These are phyloP conservation scores for Bombus consobrinus DNA, from an alignment of 1,140 invertebrate genomes.

Conservation along the genomic window DNA sequence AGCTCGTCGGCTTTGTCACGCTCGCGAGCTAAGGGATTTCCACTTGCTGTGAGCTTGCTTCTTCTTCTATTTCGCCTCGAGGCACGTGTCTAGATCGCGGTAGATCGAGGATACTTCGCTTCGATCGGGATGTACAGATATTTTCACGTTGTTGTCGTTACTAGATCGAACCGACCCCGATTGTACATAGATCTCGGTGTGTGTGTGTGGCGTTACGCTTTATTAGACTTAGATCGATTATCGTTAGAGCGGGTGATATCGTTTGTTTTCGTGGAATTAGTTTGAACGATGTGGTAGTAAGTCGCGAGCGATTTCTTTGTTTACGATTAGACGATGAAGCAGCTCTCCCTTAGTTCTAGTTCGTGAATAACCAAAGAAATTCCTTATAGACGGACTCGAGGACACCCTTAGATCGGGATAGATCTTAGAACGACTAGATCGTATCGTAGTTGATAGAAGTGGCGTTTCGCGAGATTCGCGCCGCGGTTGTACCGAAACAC, in stretches of 20 bases:
- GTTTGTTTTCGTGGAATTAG: background rate
- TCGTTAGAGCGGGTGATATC: constrained; percentile 3
- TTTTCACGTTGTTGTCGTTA: background rate
- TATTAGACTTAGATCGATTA: constrained; percentile 22
- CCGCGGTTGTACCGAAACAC: background rate
- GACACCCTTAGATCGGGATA: constrained; percentile 24
- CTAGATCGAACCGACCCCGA: background rate
- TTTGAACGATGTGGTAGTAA: background rate
- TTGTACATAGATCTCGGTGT: constrained; percentile 8
- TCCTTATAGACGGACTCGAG: constrained; percentile 27
- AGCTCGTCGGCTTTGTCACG: background rate
- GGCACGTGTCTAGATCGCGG: constrained; percentile 31
- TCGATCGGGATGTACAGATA: background rate
- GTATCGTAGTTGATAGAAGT: background rate
- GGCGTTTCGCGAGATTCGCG: no score
- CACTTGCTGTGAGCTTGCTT: background rate
- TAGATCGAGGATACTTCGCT: constrained; percentile 29
- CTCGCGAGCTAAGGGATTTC: background rate
- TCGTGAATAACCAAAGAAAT: background rate
- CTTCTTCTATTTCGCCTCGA: background rate
- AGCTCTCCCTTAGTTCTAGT: constrained; percentile 23
- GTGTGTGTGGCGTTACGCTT: constrained; percentile 9
- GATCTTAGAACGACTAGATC: constrained; percentile 35
- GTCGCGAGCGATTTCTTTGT: background rate
- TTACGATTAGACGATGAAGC: background rate